Conservation (phyloP, 2,113 vertebrate genomes). For the Heterocephalus glaber region DNA sequence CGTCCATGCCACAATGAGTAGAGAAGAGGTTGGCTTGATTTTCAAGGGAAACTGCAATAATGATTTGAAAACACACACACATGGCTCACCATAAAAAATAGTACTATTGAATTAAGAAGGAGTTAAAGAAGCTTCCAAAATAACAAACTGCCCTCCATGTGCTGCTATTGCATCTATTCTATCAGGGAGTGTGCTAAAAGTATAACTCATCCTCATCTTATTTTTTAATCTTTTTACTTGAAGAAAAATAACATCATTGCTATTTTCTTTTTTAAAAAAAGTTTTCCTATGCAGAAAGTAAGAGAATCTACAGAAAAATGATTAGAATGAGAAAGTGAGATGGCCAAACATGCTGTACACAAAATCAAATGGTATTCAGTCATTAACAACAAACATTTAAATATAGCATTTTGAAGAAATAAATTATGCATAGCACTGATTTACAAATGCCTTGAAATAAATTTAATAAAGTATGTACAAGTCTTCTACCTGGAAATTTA, state of each 20-base stretch:
- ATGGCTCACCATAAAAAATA: not conserved
- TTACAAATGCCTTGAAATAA: not conserved
- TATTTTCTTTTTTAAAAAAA: not conserved
- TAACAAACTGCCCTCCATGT: not conserved
- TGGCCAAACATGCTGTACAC: not conserved
- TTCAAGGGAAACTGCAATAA: not conserved
- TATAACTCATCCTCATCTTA: not conserved
- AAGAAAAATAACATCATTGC: not conserved
- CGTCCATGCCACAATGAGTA: not conserved
- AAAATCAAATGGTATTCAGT: conserved; percentile 34
- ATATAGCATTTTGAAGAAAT: not conserved
- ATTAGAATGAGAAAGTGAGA: not conserved
- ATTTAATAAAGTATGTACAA: not conserved
- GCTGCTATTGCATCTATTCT: not conserved
- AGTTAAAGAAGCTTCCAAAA: not conserved
- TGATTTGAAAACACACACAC: not conserved
- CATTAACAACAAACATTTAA: not conserved
- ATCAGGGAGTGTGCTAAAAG: not conserved
- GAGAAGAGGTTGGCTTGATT: not conserved
- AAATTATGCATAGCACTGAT: not conserved
- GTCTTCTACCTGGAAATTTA: not conserved
- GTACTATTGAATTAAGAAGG: not conserved
- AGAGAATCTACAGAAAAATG: not conserved
- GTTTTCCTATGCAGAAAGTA: not conserved
- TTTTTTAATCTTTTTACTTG: not conserved